phyloP scores from a whole-genome alignment of 2,888 invertebrate species.

The Isoperla grammatica region DNA sequence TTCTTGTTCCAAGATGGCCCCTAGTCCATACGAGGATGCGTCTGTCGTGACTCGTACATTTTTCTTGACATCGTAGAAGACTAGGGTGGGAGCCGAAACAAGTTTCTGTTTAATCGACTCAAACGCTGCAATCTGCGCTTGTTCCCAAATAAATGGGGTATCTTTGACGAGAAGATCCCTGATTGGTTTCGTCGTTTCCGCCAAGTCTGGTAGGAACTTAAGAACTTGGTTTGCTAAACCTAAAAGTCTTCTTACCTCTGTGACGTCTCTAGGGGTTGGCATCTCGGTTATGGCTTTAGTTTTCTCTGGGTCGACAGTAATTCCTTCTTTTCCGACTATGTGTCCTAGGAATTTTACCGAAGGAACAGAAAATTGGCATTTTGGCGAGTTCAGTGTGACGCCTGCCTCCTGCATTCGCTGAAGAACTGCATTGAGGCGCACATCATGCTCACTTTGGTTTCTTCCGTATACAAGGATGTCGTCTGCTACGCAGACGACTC shows the following conservation, averaged over 20 bases:
- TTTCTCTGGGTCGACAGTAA: neutral
- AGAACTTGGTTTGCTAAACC: constrained; percentile 3
- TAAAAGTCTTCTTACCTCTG: constrained; percentile 3
- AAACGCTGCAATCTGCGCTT: constrained; percentile 33
- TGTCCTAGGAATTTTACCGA: constrained; percentile 5
- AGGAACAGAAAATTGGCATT: neutral
- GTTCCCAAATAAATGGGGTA: constrained; percentile 32
- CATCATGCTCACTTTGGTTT: constrained; percentile 4
- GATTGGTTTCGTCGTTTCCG: constrained; percentile 32
- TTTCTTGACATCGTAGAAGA: constrained; percentile 36
- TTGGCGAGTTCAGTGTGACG: neutral
- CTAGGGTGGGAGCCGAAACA: constrained; percentile 35
- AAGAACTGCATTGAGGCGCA: neutral
- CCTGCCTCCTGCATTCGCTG: neutral
- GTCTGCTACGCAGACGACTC: neutral
- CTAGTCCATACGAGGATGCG: constrained; percentile 38
- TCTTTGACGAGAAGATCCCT: constrained; percentile 32
- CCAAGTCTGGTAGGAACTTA: constrained; percentile 25
- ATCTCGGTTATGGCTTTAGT: neutral
- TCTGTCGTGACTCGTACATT: constrained; percentile 36
- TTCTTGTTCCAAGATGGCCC: constrained; percentile 37
- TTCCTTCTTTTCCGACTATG: neutral
- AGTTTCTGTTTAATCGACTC: constrained; percentile 35
- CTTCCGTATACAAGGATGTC: neutral
- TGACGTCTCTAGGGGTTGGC: neutral